A percentile compares a stretch with the other conserved stretches of the same genome.
These are phyloP conservation scores for Halcyon malimbica DNA, from an alignment of 2,113 vertebrate species.

Conservation along the genomic window DNA sequence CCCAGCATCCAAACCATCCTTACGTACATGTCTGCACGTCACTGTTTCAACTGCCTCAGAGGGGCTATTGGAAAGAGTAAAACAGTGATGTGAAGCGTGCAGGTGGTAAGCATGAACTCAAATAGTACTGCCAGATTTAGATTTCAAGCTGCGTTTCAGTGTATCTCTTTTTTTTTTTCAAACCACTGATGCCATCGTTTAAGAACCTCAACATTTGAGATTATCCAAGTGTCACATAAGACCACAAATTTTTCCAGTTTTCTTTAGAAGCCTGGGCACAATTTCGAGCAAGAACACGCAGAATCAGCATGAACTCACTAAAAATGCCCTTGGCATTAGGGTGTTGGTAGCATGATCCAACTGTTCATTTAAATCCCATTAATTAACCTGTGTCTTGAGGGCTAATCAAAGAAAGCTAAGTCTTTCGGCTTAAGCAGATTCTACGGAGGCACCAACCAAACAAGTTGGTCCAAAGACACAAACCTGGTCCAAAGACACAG, in stretches of 20 bases:
- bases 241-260: neutral
- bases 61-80: neutral
- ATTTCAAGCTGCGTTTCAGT: neutral
- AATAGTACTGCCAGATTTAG: neutral
- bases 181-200: neutral
- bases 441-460: neutral
- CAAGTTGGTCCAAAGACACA: neutral
- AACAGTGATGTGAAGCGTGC: neutral
- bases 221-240: neutral
- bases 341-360: neutral
- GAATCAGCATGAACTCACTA: neutral
- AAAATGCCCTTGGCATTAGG: neutral
- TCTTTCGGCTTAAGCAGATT: neutral
- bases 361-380: neutral
- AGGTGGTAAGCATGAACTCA: neutral
- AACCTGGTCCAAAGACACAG: neutral
- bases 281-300: neutral
- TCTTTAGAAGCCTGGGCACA: neutral
- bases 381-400: neutral
- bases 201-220: neutral
- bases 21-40: accelerated
- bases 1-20: neutral
- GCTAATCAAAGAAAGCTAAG: neutral
- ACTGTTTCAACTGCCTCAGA: neutral
- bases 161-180: neutral